Conservation (phyloP, 2,797 vertebrate species). For the Podarcis lilfordi region DNA sequence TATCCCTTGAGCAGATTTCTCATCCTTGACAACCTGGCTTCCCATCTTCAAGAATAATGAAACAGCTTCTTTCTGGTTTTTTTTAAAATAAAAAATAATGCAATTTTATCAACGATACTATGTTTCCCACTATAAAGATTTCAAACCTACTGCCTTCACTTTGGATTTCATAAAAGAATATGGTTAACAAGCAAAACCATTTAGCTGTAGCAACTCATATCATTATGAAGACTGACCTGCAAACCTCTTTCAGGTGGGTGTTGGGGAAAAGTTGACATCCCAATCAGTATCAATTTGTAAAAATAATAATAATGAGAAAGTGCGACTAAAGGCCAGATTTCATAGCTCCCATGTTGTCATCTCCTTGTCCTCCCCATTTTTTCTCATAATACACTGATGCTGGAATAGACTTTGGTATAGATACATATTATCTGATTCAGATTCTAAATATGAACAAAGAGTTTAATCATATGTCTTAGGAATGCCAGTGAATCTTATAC, state of each 20-base stretch:
- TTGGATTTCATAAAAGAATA: constrained; percentile 9
- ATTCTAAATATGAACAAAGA: background rate
- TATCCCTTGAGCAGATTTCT: constrained; percentile 47
- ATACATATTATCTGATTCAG: background rate
- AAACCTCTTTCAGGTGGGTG: constrained; percentile 6
- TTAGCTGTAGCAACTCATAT: constrained; percentile 9
- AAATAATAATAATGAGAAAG: background rate
- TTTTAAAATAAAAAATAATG: background rate
- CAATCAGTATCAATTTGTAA: background rate
- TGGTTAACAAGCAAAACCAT: background rate
- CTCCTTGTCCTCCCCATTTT: background rate
- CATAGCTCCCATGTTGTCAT: background rate
- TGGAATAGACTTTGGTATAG: background rate
- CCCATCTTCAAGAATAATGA: constrained; percentile 51
- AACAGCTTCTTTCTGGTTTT: background rate
- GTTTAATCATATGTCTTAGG: background rate
- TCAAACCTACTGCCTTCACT: constrained; percentile 2
- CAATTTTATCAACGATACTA: constrained; percentile 3
- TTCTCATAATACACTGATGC: background rate
- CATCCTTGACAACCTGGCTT: constrained; percentile 57
- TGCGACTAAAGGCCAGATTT: background rate
- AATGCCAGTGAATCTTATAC: background rate
- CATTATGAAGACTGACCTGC: background rate
- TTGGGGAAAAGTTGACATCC: background rate
- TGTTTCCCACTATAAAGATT: constrained; percentile 36